Evolutionary conservation across 35 echinoderm and acorn worm species (phyloP), one percentile per base, ranked within the genome.

Genomic region (Antedon bifida): DNA sequence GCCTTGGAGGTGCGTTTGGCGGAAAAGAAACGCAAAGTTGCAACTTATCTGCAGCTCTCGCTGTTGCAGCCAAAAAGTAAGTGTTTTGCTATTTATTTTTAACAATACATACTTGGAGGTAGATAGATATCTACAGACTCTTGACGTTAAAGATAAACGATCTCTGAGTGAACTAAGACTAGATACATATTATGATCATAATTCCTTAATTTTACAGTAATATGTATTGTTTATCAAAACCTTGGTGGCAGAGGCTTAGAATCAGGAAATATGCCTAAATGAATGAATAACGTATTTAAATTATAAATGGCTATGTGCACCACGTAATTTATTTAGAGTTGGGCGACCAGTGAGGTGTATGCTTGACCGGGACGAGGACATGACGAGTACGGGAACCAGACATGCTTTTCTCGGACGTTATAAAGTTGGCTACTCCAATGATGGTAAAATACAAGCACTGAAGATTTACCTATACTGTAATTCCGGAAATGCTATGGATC

Each of bases 351-450:
- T 96, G 5, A 44, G 93, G 1, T 82, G 78, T 36, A 92, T 89
- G 93, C 45, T 96, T 32, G 93, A 92, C 64, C 77, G 93, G 16
- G 93, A 96, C 82, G 87, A 96, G 81, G 93, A 96, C 92, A n/a
- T n/a, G n/a, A n/a, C n/a, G n/a, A n/a, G n/a, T n/a, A n/a, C n/a
- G n/a, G n/a, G n/a, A n/a, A n/a, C n/a, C n/a, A n/a, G n/a, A n/a
- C n/a, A n/a, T n/a, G n/a, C n/a, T n/a, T n/a, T n/a, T n/a, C n/a
- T n/a, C 5, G 90, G 89, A 46, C 90, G 82, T 17, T 96, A 96
- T 82, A 96, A 96, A 75, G 90, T 92, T 35, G 93, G 93, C 29
- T 91, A 86, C 32, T 87, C 83, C 44, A 89, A 82, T 33, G 93
- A 96, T 23, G 87, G 93, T 30, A 83, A 86, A 36, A 31, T 96